Evolutionary conservation across 2,888 invertebrate species (phyloP).

Genomic region (Germaria angustata): DNA sequence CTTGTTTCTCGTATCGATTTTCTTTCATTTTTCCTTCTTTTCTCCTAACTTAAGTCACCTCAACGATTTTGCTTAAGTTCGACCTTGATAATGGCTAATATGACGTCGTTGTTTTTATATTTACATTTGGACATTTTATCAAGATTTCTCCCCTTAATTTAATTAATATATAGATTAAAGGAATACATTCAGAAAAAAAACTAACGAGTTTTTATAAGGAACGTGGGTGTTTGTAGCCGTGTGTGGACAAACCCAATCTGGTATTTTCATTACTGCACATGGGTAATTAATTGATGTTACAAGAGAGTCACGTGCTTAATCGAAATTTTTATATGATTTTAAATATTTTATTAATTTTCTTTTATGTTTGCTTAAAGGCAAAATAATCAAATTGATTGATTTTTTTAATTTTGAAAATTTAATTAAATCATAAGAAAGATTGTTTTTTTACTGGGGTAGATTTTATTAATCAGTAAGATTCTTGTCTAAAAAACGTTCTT

Average conservation of each 20-base stretch:
- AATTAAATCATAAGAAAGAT: not conserved
- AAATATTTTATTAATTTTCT: slow-evolving; percentile 63
- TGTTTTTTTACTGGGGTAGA: not conserved
- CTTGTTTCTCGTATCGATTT: not conserved
- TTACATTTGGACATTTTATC: slow-evolving; percentile 9
- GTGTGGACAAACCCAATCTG: too few relatives aligned
- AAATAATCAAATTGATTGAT: slow-evolving; percentile 48
- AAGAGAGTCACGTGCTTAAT: slow-evolving; percentile 59
- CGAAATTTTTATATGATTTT: slow-evolving; percentile 51
- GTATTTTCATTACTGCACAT: not conserved
- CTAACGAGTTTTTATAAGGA: too few relatives aligned
- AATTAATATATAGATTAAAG: not conserved
- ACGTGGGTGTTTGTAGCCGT: not conserved
- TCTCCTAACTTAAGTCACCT: slow-evolving; percentile 16
- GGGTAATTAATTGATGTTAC: slow-evolving; percentile 60
- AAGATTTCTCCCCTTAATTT: not conserved
- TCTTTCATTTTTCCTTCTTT: not conserved
- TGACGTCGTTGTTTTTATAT: slow-evolving; percentile 55
- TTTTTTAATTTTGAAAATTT: not conserved
- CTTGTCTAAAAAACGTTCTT: too few relatives aligned
- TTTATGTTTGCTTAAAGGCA: slow-evolving; percentile 48
- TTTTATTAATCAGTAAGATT: not conserved
- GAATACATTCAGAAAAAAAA: too few relatives aligned
- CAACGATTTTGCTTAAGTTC: slow-evolving; percentile 34
- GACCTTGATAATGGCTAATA: slow-evolving; percentile 56